Evolutionary conservation across 2,113 vertebrate species (phyloP).

Genomic region (Saccopteryx bilineata): DNA sequence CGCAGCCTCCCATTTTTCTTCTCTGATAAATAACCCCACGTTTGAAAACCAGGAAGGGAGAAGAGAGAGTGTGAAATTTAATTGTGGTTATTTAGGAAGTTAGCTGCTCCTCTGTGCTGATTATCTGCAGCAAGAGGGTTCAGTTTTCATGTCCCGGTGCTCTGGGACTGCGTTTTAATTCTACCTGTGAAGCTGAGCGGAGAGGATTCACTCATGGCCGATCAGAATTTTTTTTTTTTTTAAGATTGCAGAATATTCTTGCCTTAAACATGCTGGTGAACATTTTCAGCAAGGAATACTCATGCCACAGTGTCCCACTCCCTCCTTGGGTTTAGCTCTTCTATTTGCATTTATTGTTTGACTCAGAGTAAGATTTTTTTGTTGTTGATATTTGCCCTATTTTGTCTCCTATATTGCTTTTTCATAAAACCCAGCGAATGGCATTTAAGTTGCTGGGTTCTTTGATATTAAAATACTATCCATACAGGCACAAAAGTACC

Average conservation of each 20-base stretch:
- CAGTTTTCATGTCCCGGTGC: constrained; percentile 48
- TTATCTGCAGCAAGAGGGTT: constrained; percentile 76
- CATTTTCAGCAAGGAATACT: constrained; percentile 72
- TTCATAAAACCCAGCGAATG: constrained; percentile 94
- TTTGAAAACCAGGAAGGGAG: constrained; percentile 70
- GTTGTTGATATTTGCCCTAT: constrained; percentile 99
- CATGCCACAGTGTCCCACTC: constrained; percentile 58
- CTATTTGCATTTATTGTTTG: constrained; percentile 93
- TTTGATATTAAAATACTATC: constrained; percentile 96
- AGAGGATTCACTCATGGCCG: constrained; percentile 81
- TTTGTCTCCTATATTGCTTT: constrained; percentile 99
- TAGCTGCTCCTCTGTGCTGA: constrained; percentile 79
- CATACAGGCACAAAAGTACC: constrained; percentile 91
- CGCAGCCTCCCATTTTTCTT: constrained; percentile 75
- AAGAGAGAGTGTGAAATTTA: constrained; percentile 84
- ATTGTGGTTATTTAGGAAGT: constrained; percentile 88
- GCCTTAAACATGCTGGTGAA: constrained; percentile 54
- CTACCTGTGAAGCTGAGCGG: constrained; percentile 82
- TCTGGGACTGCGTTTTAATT: constrained; percentile 83
- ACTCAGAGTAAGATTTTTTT: constrained; percentile 91
- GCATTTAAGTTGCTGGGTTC: constrained; percentile 98
- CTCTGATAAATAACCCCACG: constrained; percentile 64
- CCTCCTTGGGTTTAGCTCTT: constrained; percentile 80
- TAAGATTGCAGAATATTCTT: constrained; percentile 81
- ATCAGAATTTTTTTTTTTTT: constrained; percentile 72